Conservation (phyloP, 1,140 invertebrate species). For the Polyergus mexicanus region DNA sequence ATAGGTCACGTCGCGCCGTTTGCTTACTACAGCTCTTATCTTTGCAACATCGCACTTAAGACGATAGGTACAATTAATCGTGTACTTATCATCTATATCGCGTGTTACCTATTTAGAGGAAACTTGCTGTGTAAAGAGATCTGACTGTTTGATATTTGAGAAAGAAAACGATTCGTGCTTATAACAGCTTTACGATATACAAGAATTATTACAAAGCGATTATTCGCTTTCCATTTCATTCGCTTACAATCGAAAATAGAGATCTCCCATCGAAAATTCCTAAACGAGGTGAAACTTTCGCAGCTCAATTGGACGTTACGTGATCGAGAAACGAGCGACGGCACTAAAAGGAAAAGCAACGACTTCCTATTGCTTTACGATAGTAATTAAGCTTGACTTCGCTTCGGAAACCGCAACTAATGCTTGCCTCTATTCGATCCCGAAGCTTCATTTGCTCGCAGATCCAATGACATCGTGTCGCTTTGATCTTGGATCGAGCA, state of each 20-base stretch:
- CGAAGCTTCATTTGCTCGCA: conserved; percentile 31
- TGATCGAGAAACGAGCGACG: conserved; percentile 60
- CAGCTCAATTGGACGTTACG: conserved; percentile 14
- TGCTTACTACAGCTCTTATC: conserved; percentile 40
- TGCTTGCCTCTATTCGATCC: conserved; percentile 66
- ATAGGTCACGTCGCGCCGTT: conserved; percentile 31
- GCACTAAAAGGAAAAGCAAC: conserved; percentile 61
- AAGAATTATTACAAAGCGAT: background rate
- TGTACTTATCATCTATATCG: conserved; percentile 26
- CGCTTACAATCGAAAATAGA: background rate
- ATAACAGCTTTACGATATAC: background rate
- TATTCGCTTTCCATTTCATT: conserved; percentile 5
- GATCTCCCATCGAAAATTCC: conserved; percentile 13
- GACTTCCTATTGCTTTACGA: conserved; percentile 66
- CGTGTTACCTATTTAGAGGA: background rate
- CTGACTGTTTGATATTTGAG: background rate
- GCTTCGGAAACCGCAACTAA: conserved; percentile 75
- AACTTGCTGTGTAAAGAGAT: background rate
- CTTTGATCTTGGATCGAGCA: conserved; percentile 53
- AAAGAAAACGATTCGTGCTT: background rate
- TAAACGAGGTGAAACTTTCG: conserved; percentile 39
- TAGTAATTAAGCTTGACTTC: conserved; percentile 72
- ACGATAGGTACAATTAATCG: conserved; percentile 37
- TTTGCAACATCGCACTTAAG: conserved; percentile 19
- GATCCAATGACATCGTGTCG: conserved; percentile 41